Conservation (phyloP, 2,888 invertebrate species). For the Acronicta aceris region DNA sequence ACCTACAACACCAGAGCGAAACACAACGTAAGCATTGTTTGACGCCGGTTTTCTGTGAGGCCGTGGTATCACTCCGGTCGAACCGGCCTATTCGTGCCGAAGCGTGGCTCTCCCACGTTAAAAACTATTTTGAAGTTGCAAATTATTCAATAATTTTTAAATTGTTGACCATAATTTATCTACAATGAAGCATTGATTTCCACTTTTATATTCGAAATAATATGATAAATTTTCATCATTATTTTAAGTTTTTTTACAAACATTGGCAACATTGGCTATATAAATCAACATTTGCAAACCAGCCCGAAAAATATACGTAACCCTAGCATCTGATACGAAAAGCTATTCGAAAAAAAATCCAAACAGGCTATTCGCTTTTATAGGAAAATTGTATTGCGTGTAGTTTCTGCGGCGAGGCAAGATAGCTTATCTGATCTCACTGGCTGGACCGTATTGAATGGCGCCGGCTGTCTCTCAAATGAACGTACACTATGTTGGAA, state of each 20-base stretch:
- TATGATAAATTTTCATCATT: too few relatives aligned
- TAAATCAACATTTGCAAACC: constrained; percentile 21
- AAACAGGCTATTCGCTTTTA: constrained; percentile 57
- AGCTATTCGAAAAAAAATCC: constrained; percentile 44
- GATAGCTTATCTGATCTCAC: constrained; percentile 64
- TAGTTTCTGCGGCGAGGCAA: constrained; percentile 46
- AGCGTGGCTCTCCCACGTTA: too few relatives aligned
- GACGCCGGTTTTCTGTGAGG: too few relatives aligned
- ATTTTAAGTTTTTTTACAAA: constrained; percentile 4
- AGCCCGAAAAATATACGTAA: constrained; percentile 33
- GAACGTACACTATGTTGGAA: constrained; percentile 51
- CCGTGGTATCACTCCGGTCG: too few relatives aligned
- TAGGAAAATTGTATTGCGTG: constrained; percentile 62
- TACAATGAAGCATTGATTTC: too few relatives aligned
- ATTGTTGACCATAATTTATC: too few relatives aligned
- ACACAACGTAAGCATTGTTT: too few relatives aligned
- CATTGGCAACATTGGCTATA: constrained; percentile 7
- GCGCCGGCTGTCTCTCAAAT: constrained; percentile 58
- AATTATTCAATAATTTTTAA: too few relatives aligned
- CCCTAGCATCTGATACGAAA: constrained; percentile 46
- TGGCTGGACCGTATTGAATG: constrained; percentile 63
- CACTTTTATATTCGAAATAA: too few relatives aligned
- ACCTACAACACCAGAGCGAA: too few relatives aligned
- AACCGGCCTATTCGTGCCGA: too few relatives aligned
- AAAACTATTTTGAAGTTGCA: too few relatives aligned